These are phyloP conservation scores for Propithecus coquereli DNA, from an alignment of 2,113 vertebrate species.

Conservation along the genomic window DNA sequence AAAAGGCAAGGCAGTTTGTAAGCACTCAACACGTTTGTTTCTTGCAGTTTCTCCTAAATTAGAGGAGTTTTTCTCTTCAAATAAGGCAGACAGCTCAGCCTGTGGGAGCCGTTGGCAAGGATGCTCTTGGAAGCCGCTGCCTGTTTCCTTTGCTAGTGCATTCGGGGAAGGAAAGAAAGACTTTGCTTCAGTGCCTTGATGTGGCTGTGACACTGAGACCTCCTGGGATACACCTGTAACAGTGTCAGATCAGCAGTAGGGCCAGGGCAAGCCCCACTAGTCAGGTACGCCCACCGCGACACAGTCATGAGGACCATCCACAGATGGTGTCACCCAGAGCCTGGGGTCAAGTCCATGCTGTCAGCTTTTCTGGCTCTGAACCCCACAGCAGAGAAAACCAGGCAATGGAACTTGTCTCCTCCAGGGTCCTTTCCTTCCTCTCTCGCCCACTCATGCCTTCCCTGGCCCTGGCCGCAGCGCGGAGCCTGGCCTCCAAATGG, in stretches of 20 bases:
- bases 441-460: neutral
- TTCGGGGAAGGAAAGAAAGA: neutral
- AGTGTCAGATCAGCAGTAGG: neutral
- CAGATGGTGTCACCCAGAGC: neutral
- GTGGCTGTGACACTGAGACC: neutral
- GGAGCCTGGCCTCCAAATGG: neutral
- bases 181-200: neutral
- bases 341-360: accelerated
- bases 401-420: neutral
- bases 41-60: neutral
- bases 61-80: neutral
- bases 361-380: neutral
- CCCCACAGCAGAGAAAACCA: neutral
- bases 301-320: accelerated
- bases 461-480: neutral
- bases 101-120: neutral
- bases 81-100: neutral
- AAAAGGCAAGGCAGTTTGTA: neutral
- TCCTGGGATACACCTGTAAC: neutral
- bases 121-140: neutral
- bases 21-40: neutral
- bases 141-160: neutral
- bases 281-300: accelerated
- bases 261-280: neutral
- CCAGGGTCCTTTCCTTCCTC: neutral